These are phyloP conservation scores for Fragum fragum DNA, from an alignment of 2,888 invertebrate genomes.

Conservation along the genomic window DNA sequence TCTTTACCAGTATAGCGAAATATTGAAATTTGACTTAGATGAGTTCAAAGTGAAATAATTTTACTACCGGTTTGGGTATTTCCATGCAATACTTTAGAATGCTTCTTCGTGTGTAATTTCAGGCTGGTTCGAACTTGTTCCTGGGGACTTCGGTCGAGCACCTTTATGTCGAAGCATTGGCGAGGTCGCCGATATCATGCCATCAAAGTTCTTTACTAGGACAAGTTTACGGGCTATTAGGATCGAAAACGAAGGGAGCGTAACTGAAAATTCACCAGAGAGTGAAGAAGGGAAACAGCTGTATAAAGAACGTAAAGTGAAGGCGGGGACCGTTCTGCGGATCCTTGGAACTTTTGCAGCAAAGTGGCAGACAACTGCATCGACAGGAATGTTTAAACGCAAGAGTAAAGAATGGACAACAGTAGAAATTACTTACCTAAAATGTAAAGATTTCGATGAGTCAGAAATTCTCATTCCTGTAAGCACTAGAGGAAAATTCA, in stretches of 20 bases:
- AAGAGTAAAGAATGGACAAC: constrained; percentile 77
- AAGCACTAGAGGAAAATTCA: constrained; percentile 77
- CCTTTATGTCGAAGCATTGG: constrained; percentile 74
- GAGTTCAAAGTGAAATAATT: too few species aligned
- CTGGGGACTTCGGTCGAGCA: constrained; percentile 77
- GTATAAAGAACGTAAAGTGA: constrained; percentile 75
- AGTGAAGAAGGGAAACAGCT: constrained; percentile 50
- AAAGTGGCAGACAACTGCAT: constrained; percentile 78
- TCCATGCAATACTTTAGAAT: too few species aligned
- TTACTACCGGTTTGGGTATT: too few species aligned
- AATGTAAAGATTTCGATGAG: constrained; percentile 75
- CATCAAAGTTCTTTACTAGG: constrained; percentile 78
- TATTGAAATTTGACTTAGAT: too few species aligned
- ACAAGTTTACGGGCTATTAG: constrained; percentile 75
- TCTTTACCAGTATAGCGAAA: too few species aligned
- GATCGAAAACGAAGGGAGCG: constrained; percentile 49
- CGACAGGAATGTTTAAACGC: constrained; percentile 76
- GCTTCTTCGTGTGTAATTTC: too few species aligned
- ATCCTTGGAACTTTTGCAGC: constrained; percentile 77
- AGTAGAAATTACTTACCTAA: constrained; percentile 78
- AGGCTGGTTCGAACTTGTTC: constrained; percentile 83
- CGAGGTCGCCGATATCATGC: constrained; percentile 77
- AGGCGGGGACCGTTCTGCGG: constrained; percentile 74
- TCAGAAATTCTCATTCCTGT: constrained; percentile 77
- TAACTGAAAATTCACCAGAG: constrained; percentile 34